Conservation (phyloP, 2,888 invertebrate genomes). For the Coenonympha glycerion region DNA sequence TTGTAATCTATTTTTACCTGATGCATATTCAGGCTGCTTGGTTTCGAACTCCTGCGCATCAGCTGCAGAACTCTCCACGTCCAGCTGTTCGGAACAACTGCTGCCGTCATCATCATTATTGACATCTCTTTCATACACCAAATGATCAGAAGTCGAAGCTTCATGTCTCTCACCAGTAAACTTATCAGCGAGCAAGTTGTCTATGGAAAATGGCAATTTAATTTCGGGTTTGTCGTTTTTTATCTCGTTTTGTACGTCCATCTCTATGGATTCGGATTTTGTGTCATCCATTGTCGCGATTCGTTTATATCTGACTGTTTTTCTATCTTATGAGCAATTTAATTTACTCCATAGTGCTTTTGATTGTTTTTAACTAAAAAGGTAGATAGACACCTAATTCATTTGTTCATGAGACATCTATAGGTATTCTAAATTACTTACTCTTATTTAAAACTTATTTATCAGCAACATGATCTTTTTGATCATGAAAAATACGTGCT, state of each 20-base stretch:
- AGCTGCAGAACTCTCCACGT: slow-evolving; percentile 56
- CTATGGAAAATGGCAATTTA: slow-evolving; percentile 64
- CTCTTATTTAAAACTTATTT: too few species aligned
- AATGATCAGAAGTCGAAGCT: slow-evolving; percentile 23
- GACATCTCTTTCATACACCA: slow-evolving; percentile 36
- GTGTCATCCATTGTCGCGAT: slow-evolving; percentile 21
- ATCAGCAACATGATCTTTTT: too few species aligned
- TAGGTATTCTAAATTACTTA: too few species aligned
- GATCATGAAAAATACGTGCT: too few species aligned
- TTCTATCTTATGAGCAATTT: background rate
- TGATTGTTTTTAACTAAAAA: too few species aligned
- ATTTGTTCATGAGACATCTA: too few species aligned
- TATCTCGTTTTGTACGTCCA: slow-evolving; percentile 29
- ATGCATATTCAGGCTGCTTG: slow-evolving; percentile 53
- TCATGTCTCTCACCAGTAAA: slow-evolving; percentile 35
- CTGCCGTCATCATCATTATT: slow-evolving; percentile 46
- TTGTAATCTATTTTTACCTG: slow-evolving; percentile 48
- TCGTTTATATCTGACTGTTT: too few species aligned
- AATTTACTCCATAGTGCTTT: too few species aligned
- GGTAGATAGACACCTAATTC: too few species aligned
- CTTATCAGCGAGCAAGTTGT: slow-evolving; percentile 60
- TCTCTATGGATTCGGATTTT: slow-evolving; percentile 28
- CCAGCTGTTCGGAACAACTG: slow-evolving; percentile 56
- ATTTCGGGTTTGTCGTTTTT: slow-evolving; percentile 49
- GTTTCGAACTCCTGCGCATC: slow-evolving; percentile 54